Evolutionary conservation across 2,797 vertebrate genomes (phyloP).

Genomic region (Galaxias olidus): DNA sequence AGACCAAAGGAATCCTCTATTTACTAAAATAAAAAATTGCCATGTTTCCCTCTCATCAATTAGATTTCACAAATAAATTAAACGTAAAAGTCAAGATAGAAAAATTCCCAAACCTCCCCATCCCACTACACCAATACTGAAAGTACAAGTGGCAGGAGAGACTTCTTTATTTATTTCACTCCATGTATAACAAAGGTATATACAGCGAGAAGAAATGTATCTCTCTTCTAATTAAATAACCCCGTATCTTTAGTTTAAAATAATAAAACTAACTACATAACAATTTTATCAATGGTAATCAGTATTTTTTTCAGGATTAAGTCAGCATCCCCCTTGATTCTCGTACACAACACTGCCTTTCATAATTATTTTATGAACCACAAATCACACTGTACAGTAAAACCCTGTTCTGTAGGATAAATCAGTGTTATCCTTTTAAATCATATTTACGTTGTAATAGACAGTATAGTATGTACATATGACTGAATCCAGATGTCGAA

Average conservation of each 20-base stretch:
- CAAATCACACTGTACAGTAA: slow-evolving; percentile 79
- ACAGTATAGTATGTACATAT: slow-evolving; percentile 75
- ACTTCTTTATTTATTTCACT: slow-evolving; percentile 56
- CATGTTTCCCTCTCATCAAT: slow-evolving; percentile 53
- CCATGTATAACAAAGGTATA: slow-evolving; percentile 75
- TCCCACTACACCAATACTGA: slow-evolving; percentile 68
- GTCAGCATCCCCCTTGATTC: slow-evolving; percentile 42
- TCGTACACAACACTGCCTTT: slow-evolving; percentile 54
- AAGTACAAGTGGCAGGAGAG: slow-evolving; percentile 72
- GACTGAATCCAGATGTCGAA: slow-evolving; percentile 74
- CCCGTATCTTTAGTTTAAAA: slow-evolving; percentile 72
- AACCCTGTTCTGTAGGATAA: slow-evolving; percentile 78
- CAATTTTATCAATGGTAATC: slow-evolving; percentile 75
- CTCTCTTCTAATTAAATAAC: slow-evolving; percentile 66
- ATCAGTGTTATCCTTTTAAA: slow-evolving; percentile 74
- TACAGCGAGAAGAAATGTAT: slow-evolving; percentile 73
- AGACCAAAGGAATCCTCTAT: slow-evolving; percentile 69
- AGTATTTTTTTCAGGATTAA: slow-evolving; percentile 57
- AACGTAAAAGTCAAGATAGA: slow-evolving; percentile 75
- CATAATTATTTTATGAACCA: slow-evolving; percentile 62
- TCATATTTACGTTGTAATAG: slow-evolving; percentile 70
- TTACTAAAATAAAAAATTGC: slow-evolving; percentile 71
- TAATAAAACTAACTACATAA: slow-evolving; percentile 79
- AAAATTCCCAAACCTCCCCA: slow-evolving; percentile 64
- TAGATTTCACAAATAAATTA: slow-evolving; percentile 77